Percentiles rank a stretch among this genome's conserved stretches.
Evolutionary conservation across 2,113 vertebrate genomes (phyloP).

Genomic region (Leptobrachium leishanense): DNA sequence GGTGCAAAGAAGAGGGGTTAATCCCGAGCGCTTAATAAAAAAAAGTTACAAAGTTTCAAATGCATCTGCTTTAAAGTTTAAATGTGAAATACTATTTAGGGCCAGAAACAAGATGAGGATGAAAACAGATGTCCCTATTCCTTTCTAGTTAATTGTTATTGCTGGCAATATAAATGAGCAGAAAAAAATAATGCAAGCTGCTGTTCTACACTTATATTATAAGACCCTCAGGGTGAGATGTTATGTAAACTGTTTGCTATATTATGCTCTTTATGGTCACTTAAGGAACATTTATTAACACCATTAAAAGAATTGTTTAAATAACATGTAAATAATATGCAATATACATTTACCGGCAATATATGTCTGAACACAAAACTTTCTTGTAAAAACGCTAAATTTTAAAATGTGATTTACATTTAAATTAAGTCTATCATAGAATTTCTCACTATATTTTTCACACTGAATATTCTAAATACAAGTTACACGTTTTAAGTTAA

Average conservation of each 20-base stretch:
- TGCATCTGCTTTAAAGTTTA: neutral
- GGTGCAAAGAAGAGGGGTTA: no score
- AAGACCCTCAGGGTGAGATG: neutral
- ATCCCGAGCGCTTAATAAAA: neutral
- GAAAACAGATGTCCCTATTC: neutral
- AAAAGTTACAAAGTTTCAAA: neutral
- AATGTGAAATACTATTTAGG: neutral
- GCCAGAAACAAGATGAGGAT: neutral
- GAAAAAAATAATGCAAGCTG: neutral
- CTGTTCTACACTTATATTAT: neutral
- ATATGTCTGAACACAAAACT: no score
- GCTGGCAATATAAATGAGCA: neutral
- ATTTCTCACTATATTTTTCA: neutral
- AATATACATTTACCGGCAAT: neutral
- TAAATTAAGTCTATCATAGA: neutral
- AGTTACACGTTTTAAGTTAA: no score
- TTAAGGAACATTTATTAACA: neutral
- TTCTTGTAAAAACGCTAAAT: neutral
- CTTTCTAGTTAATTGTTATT: neutral
- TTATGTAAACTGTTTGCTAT: neutral
- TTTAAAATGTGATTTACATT: neutral
- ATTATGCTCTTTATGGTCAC: neutral
- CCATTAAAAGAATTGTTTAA: neutral
- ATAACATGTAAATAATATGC: neutral
- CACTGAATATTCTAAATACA: neutral